Conservation (phyloP, 2,888 invertebrate genomes). For the Napeogenes sylphis region DNA sequence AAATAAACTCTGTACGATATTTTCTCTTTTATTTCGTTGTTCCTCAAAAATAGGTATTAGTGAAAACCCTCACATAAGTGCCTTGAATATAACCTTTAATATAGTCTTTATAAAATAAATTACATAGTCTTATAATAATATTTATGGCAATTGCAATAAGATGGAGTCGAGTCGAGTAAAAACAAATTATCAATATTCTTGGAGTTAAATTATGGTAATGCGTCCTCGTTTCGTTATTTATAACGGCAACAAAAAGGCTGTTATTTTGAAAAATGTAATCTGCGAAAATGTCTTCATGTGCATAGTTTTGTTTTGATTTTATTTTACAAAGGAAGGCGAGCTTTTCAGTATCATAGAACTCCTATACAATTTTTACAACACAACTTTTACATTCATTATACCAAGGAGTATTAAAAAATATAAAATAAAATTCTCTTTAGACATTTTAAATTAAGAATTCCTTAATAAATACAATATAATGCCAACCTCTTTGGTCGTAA, state of each 20-base stretch:
- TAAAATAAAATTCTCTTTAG: no score
- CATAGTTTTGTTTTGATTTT: not conserved
- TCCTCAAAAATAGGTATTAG: not conserved
- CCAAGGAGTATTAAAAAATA: no score
- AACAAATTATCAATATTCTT: not conserved
- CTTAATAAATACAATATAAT: no score
- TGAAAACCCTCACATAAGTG: no score
- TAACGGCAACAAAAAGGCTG: not conserved
- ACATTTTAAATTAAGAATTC: no score
- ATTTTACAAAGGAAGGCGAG: not conserved
- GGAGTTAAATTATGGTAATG: not conserved
- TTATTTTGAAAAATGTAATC: not conserved
- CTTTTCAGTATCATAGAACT: not conserved
- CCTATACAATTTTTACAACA: not conserved
- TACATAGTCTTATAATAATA: not conserved
- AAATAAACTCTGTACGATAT: slow-evolving; percentile 73
- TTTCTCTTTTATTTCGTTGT: slow-evolving; percentile 44
- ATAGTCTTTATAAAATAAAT: no score
- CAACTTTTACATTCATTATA: no score
- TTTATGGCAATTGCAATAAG: not conserved
- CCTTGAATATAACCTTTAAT: no score
- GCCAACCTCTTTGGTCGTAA: no score
- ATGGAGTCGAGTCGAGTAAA: no score
- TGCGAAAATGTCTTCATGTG: slow-evolving; percentile 1
- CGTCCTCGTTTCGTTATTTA: not conserved